These are phyloP conservation scores for Epistrophe grossulariae DNA, from an alignment of 2,888 invertebrate genomes.

Conservation along the genomic window DNA sequence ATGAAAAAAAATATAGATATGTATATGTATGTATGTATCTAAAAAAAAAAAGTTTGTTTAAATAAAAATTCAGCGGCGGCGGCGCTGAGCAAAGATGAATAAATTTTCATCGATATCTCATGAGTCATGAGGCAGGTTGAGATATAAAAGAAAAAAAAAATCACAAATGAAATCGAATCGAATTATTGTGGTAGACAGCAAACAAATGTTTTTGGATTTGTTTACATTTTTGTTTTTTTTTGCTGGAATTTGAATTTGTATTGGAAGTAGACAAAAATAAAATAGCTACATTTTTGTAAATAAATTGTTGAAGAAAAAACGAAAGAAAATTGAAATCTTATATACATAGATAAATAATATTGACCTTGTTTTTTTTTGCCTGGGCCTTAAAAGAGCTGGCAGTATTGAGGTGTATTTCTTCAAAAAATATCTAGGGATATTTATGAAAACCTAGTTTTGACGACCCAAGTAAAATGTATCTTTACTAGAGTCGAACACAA, in stretches of 20 bases:
- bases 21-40: neutral
- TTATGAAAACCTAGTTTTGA: neutral
- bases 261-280: conserved; percentile 31
- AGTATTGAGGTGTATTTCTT: neutral
- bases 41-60: conserved; percentile 14
- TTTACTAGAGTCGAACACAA: too few species aligned
- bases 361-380: conserved; percentile 18
- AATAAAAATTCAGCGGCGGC: conserved; percentile 10
- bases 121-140: conserved; percentile 39
- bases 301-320: neutral
- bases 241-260: conserved; percentile 10
- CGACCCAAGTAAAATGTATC: too few species aligned
- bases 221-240: conserved; percentile 20
- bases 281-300: conserved; percentile 10
- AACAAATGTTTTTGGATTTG: conserved; percentile 44
- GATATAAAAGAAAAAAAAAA: conserved; percentile 3
- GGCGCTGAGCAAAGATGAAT: conserved; percentile 25
- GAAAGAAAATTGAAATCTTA: neutral
- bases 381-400: neutral
- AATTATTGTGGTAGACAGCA: conserved; percentile 18
- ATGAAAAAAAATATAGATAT: neutral
- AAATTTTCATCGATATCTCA: conserved; percentile 38
- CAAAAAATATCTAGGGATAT: neutral
- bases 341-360: neutral
- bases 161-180: conserved; percentile 21